phyloP scores from a whole-genome alignment of 2,888 invertebrate genomes.

The Hemaris fuciformis region DNA sequence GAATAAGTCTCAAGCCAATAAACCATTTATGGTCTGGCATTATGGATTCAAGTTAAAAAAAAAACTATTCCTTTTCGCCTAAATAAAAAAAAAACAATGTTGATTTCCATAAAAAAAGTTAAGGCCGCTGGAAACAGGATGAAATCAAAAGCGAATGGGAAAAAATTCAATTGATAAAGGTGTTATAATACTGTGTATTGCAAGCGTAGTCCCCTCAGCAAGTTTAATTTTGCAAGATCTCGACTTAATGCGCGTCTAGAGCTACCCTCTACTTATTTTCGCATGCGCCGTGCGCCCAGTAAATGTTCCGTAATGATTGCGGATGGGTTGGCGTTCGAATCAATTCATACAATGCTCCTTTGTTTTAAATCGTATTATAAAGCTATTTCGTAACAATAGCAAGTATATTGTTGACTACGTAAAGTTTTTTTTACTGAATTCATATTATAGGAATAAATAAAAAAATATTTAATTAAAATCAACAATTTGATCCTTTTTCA shows the following conservation, averaged over 20 bases:
- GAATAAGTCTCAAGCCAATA: no score
- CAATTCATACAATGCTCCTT: not conserved
- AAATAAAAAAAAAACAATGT: no score
- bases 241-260: not conserved
- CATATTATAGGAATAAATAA: no score
- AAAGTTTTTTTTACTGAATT: no score
- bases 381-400: no score
- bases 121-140: not conserved
- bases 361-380: not conserved
- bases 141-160: not conserved
- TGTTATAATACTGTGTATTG: not conserved
- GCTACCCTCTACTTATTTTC: constrained; percentile 5
- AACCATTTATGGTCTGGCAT: no score
- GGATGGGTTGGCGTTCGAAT: constrained; percentile 7
- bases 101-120: not conserved
- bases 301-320: constrained; percentile 8
- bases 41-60: no score
- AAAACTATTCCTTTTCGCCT: no score
- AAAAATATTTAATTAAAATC: no score
- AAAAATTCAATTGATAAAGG: not conserved
- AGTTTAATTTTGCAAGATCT: constrained; percentile 3
- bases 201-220: not conserved
- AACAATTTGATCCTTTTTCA: no score
- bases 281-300: constrained; percentile 4
- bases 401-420: no score